A percentile compares a stretch with the other conserved stretches of the same genome.
These are phyloP conservation scores for Austrolebias charrua DNA, from an alignment of 2,797 vertebrate species.

Conservation along the genomic window DNA sequence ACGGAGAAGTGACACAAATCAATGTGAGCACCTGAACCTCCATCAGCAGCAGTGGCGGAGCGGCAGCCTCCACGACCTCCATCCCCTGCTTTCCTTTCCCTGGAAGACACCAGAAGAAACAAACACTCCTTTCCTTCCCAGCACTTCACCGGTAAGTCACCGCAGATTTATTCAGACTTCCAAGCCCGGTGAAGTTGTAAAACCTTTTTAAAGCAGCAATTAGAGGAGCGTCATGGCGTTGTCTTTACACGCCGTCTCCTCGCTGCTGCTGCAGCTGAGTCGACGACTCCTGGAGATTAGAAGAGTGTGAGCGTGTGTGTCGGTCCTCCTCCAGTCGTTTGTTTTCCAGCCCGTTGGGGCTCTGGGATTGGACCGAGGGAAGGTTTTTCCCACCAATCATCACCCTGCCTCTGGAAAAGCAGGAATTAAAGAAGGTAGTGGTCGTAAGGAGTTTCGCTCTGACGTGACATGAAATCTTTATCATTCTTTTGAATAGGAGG, in stretches of 20 bases:
- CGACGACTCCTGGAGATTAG: conserved; percentile 15
- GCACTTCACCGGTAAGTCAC: conserved; percentile 57
- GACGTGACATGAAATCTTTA: conserved; percentile 1
- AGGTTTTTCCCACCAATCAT: conserved; percentile 58
- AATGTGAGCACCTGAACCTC: conserved; percentile 64
- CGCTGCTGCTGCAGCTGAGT: conserved; percentile 14
- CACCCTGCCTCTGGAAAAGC: conserved; percentile 27
- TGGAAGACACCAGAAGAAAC: conserved; percentile 35
- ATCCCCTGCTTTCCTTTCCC: conserved; percentile 57
- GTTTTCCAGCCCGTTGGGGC: conserved; percentile 45
- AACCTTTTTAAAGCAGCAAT: conserved; percentile 32
- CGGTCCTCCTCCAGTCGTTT: conserved; percentile 44
- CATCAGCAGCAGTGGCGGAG: conserved; percentile 42
- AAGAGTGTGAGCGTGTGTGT: conserved; percentile 23
- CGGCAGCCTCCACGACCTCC: conserved; percentile 58
- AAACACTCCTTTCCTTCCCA: conserved; percentile 24
- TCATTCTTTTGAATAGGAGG: too few species aligned
- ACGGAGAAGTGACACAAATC: conserved; percentile 71
- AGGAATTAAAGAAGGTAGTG: conserved; percentile 20
- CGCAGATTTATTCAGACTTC: conserved; percentile 28
- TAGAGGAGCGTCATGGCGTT: conserved; percentile 16
- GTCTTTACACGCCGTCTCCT: conserved; percentile 5
- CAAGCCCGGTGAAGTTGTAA: conserved; percentile 33
- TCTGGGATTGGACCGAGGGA: conserved; percentile 49
- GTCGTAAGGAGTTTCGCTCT: conserved; percentile 3